Conservation (phyloP, 2,888 invertebrate genomes). For the Eustalomyia histrio region DNA sequence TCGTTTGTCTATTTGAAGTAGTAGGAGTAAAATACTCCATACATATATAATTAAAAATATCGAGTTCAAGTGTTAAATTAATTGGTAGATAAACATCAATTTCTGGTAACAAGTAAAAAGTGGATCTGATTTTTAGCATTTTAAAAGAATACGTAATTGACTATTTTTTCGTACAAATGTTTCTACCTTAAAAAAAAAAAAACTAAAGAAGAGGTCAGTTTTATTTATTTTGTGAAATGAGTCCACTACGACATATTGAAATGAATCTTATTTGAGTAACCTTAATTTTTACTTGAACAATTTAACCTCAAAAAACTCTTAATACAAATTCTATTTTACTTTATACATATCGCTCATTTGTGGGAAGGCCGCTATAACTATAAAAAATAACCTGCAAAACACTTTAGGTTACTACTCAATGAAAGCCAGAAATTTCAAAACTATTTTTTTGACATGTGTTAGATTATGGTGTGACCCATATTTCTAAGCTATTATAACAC, state of each 20-base stretch:
- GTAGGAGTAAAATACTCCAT: too few species aligned
- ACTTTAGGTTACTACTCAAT: too few species aligned
- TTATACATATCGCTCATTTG: too few species aligned
- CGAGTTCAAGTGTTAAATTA: conserved; percentile 52
- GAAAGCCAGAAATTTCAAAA: too few species aligned
- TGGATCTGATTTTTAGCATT: background rate
- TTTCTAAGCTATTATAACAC: too few species aligned
- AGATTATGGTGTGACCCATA: too few species aligned
- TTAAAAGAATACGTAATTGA: conserved; percentile 51
- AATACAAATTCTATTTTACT: conserved; percentile 1
- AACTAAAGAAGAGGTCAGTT: conserved; percentile 34
- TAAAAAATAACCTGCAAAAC: too few species aligned
- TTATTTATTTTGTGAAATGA: conserved; percentile 48
- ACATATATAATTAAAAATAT: background rate
- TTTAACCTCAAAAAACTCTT: background rate
- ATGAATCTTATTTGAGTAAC: conserved; percentile 36
- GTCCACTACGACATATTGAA: conserved; percentile 27
- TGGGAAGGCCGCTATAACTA: too few species aligned
- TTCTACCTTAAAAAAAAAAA: background rate
- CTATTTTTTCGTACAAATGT: background rate
- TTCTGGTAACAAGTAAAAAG: conserved; percentile 26
- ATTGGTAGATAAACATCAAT: conserved; percentile 46
- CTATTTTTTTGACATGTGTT: too few species aligned
- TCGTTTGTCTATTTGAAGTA: background rate
- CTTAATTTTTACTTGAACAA: conserved; percentile 15